phyloP scores from a whole-genome alignment of 1,140 invertebrate species.

The Tetramorium parvispinum region DNA sequence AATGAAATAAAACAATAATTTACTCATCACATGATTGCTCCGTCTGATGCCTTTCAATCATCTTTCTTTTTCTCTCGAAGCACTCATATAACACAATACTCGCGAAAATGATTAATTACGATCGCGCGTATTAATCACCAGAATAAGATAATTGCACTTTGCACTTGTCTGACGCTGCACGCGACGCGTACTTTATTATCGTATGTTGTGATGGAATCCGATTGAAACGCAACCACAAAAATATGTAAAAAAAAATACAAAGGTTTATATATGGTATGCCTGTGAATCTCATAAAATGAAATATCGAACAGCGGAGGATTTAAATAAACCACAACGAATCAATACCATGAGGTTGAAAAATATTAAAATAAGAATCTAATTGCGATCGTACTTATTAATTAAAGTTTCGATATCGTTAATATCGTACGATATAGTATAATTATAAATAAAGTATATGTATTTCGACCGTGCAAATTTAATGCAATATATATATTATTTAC shows the following conservation, averaged over 20 bases:
- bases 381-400: conserved; percentile 10
- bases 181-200: not conserved
- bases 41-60: too few relatives aligned
- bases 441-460: conserved; percentile 18
- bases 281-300: not conserved
- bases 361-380: conserved; percentile 17
- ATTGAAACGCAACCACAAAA: not conserved
- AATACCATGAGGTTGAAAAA: not conserved
- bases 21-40: not conserved
- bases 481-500: not conserved
- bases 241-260: not conserved
- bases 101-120: not conserved
- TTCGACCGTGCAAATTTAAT: not conserved
- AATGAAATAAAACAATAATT: not conserved
- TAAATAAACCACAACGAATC: not conserved
- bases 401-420: conserved; percentile 1
- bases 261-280: not conserved
- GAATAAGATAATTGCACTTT: conserved; percentile 13
- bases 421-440: not conserved
- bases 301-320: not conserved
- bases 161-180: not conserved
- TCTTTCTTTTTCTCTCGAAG: not conserved
- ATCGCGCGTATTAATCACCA: conserved; percentile 10
- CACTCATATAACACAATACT: not conserved
- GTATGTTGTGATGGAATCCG: not conserved